Evolutionary conservation across 2,113 vertebrate genomes (phyloP).

Genomic region (Argyrosomus japonicus): DNA sequence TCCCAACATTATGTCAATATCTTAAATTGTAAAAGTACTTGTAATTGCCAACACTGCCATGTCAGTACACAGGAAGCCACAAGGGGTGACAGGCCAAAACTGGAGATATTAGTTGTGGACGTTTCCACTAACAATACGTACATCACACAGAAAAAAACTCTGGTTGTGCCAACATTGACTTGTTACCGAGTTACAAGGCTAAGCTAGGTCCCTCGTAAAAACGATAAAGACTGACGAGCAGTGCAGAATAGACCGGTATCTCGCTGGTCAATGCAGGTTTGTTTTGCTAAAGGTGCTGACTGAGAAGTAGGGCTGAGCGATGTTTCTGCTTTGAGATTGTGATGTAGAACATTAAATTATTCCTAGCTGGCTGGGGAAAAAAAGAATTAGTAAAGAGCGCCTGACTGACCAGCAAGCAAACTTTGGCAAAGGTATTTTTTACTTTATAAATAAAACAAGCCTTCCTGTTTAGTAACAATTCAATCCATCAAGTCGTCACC

Average conservation of each 20-base stretch:
- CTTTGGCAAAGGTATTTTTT: not conserved
- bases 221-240: not conserved
- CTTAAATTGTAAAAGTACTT: not conserved
- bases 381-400: not conserved
- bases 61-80: not conserved
- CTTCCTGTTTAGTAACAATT: not conserved
- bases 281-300: not conserved
- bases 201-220: not conserved
- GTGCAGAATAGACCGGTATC: not conserved
- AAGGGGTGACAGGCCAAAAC: not conserved
- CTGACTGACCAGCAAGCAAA: not conserved
- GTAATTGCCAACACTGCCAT: constrained; percentile 13
- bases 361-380: not conserved
- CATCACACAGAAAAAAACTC: not conserved
- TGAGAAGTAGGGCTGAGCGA: not conserved
- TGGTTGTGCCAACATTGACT: not conserved
- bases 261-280: not conserved
- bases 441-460: not conserved
- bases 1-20: not conserved
- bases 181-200: not conserved
- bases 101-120: not conserved
- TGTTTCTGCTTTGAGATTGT: not conserved
- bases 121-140: not conserved
- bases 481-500: not conserved
- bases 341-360: not conserved